These are phyloP conservation scores for Drosophila pullipes DNA, from an alignment of 2,888 invertebrate genomes.

Conservation along the genomic window DNA sequence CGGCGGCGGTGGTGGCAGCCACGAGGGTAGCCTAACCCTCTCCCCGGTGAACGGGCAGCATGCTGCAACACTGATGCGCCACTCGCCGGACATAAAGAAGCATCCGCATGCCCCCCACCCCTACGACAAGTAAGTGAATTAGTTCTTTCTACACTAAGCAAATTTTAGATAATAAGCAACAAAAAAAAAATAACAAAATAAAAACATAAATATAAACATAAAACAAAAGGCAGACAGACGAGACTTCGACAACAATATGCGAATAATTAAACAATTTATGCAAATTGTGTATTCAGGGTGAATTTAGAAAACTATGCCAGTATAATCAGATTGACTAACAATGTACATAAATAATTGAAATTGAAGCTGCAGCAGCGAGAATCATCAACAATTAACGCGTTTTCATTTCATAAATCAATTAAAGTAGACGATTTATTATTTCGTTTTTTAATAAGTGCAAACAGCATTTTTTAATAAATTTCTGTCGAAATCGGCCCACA, in stretches of 20 bases:
- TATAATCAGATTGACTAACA: conserved; percentile 9
- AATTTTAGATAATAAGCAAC: conserved; percentile 59
- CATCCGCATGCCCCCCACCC: conserved; percentile 71
- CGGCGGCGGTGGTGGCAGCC: conserved; percentile 40
- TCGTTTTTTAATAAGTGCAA: conserved; percentile 52
- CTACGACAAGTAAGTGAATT: conserved; percentile 81
- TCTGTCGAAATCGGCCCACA: conserved; percentile 30
- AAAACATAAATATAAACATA: conserved; percentile 12
- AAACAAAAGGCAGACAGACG: neutral
- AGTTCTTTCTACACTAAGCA: conserved; percentile 18
- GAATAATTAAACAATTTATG: conserved; percentile 11
- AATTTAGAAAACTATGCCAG: conserved; percentile 8
- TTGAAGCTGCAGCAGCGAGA: neutral
- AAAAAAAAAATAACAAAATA: conserved; percentile 5
- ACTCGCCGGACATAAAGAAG: conserved; percentile 83
- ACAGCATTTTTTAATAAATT: conserved; percentile 69
- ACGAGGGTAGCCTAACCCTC: conserved; percentile 62
- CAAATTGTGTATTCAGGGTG: conserved; percentile 22
- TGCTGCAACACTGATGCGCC: conserved; percentile 83
- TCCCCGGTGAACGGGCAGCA: conserved; percentile 81
- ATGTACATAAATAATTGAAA: conserved; percentile 10
- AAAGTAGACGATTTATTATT: conserved; percentile 24
- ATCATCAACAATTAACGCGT: conserved; percentile 34
- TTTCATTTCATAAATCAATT: conserved; percentile 37
- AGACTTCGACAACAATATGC: conserved; percentile 13